Evolutionary conservation across 2,888 invertebrate genomes (phyloP), one percentile per base, ranked within the genome.

Genomic region (Parnassius smintheus): DNA sequence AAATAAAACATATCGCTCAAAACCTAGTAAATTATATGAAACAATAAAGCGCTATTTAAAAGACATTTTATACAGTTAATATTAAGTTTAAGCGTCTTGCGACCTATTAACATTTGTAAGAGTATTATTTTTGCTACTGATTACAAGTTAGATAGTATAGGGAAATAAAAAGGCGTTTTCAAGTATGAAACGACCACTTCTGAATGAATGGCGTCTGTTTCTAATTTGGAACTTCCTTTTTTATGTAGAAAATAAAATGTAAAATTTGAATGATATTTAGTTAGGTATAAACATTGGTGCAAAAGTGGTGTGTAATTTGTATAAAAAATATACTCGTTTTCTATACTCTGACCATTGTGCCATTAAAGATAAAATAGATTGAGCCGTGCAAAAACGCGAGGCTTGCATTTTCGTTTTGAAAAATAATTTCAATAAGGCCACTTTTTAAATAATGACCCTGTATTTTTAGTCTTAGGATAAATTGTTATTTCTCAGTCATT

Each of bases 261-360:
- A 11, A 46, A 11, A 12, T 46, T 46, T 11, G 46, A 46, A 46
- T n/a, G 46, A n/a, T 46, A 46, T 63, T 70, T 61, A 61, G 50
- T 71, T 77, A 73, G 68, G 62, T 73, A n/a, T n/a, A 72, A 72
- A 73, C 70, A 70, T 75, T 74, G 79, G 80, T 80, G 81, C 79
- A 77, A 75, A 75, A 73, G 71, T 71, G 66, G 68, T 70, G 70
- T 71, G 68, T 70, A 72, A 72, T 74, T 68, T 66, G 66, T 73
- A 69, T 69, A 66, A 65, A 66, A 18, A 73, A 75, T 74, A 75
- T 77, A 77, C 75, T 77, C 77, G 71, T 66, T 64, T 75, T 71
- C 73, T 71, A 72, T 74, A 79, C 77, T 78, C 78, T 71, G 75
- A 74, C 74, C 72, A 70, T 78, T 76, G 82, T 82, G 82, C 82